Evolutionary conservation across 2,797 vertebrate genomes (phyloP).

Genomic region (Thunnus albacares): DNA sequence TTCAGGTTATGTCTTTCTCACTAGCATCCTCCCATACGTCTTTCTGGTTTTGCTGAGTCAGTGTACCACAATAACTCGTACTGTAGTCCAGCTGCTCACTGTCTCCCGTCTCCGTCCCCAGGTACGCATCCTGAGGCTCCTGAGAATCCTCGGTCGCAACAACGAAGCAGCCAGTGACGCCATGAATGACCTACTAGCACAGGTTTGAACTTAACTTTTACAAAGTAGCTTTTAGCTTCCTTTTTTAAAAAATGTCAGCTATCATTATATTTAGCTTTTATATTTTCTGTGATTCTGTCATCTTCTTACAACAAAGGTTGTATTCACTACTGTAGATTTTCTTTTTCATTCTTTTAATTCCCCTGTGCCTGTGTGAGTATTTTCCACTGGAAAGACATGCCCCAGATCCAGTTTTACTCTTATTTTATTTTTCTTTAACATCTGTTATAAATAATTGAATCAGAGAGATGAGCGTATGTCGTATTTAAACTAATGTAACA

Average conservation of each 20-base stretch:
- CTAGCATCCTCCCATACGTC: background rate
- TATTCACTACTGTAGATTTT: background rate
- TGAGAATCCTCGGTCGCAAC: conserved; percentile 91
- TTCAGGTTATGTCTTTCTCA: conserved; percentile 11
- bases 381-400: background rate
- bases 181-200: conserved; percentile 94
- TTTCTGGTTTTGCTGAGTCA: background rate
- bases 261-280: too few relatives aligned
- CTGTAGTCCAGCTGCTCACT: conserved; percentile 4
- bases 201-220: conserved; percentile 80
- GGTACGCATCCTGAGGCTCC: conserved; percentile 91
- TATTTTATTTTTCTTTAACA: background rate
- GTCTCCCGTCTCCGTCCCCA: conserved; percentile 52
- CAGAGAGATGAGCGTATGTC: background rate
- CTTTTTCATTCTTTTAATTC: background rate
- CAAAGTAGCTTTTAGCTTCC: background rate
- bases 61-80: conserved; percentile 3
- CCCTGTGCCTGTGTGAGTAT: background rate
- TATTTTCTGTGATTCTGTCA: background rate
- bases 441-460: background rate
- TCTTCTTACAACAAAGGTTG: background rate
- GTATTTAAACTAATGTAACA: background rate
- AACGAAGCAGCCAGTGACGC: conserved; percentile 89
- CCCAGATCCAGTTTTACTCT: too few relatives aligned
- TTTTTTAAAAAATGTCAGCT: background rate